These are phyloP conservation scores for Thereva unica DNA, from an alignment of 2,888 invertebrate genomes.

Conservation along the genomic window DNA sequence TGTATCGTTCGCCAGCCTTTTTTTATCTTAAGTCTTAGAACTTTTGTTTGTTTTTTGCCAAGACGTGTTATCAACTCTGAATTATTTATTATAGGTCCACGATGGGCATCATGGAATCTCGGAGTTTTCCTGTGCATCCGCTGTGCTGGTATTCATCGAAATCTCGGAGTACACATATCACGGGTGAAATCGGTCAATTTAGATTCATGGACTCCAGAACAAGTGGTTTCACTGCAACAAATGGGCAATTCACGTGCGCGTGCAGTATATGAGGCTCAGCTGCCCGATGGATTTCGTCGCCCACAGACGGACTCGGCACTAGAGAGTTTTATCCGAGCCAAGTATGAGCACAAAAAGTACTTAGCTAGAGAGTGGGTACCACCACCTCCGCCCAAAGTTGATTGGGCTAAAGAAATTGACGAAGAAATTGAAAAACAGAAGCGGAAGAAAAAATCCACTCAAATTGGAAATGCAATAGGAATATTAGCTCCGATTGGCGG, in stretches of 20 bases:
- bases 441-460: constrained; percentile 77
- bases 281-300: constrained; percentile 93
- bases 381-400: constrained; percentile 80
- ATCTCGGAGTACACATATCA: constrained; percentile 98
- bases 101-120: constrained; percentile 99
- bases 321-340: constrained; percentile 95
- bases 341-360: constrained; percentile 98
- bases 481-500: constrained; percentile 44
- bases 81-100: constrained; percentile 72
- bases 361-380: constrained; percentile 98
- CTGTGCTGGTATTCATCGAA: constrained; percentile 98
- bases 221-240: constrained; percentile 90
- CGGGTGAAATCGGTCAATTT: constrained; percentile 98
- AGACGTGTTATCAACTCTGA: neutral
- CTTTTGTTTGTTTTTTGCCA: neutral
- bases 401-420: constrained; percentile 86
- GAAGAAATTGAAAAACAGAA: constrained; percentile 83
- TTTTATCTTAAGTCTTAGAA: neutral
- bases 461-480: constrained; percentile 52
- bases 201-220: constrained; percentile 98
- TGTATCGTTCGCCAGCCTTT: too few relatives aligned
- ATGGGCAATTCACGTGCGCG: constrained; percentile 98
- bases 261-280: constrained; percentile 95
- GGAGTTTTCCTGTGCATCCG: constrained; percentile 98
- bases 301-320: constrained; percentile 93